Evolutionary conservation across 2,888 invertebrate species (phyloP).

Genomic region (Glomeris marginata): DNA sequence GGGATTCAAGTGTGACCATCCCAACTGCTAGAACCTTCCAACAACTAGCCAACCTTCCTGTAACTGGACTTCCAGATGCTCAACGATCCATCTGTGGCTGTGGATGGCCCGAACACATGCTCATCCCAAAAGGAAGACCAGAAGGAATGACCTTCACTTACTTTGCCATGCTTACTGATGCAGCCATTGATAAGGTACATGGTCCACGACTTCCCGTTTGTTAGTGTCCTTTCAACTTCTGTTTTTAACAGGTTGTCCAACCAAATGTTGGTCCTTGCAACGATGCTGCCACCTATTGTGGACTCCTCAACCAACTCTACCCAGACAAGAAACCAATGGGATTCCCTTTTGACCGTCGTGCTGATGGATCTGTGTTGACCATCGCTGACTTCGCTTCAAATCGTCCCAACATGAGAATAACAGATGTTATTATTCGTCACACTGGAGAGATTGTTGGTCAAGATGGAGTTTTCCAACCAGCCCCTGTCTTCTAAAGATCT

Average conservation of each 20-base stretch:
- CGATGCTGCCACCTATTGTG: conserved; percentile 64
- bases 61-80: conserved; percentile 13
- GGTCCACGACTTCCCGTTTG: too few relatives aligned
- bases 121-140: conserved; percentile 52
- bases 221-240: background rate
- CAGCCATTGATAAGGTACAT: conserved; percentile 45
- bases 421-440: conserved; percentile 5
- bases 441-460: conserved; percentile 3
- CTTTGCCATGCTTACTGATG: conserved; percentile 64
- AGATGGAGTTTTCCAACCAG: conserved; percentile 6
- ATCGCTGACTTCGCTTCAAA: background rate
- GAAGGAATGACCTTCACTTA: conserved; percentile 51
- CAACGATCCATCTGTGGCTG: conserved; percentile 71
- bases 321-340: conserved; percentile 74
- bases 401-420: background rate
- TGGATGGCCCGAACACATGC: conserved; percentile 73
- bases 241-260: conserved; percentile 12
- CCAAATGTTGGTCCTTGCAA: conserved; percentile 37
- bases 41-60: conserved; percentile 39
- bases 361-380: background rate
- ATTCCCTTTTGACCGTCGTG: conserved; percentile 50
- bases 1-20: conserved; percentile 62
- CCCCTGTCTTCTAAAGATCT: conserved; percentile 7
- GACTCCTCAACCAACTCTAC: conserved; percentile 56
- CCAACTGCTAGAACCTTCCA: conserved; percentile 69